phyloP scores from a whole-genome alignment of 2,113 vertebrate species.

The Sinocyclocheilus maitianheensis region DNA sequence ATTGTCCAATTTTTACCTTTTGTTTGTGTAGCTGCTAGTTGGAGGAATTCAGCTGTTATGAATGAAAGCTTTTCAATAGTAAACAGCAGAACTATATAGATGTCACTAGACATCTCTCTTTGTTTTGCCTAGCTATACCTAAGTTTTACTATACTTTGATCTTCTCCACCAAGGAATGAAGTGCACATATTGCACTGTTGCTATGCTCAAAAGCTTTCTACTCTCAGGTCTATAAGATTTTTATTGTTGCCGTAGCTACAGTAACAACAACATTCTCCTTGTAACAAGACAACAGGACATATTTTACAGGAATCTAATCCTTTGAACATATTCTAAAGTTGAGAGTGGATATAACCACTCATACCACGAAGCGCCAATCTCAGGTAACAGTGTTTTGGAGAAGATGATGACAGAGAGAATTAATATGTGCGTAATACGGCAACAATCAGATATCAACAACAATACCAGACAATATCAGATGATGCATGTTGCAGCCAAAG shows the following conservation, averaged over 20 bases:
- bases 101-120: not conserved
- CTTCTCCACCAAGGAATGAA: conserved; percentile 44
- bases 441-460: not conserved
- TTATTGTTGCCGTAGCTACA: not conserved
- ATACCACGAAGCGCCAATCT: not conserved
- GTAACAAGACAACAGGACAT: not conserved
- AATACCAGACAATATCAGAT: not conserved
- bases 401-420: not conserved
- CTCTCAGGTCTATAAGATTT: not conserved
- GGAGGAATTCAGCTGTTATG: not conserved
- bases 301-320: not conserved
- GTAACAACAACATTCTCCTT: not conserved
- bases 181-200: conserved; percentile 37
- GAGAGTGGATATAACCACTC: not conserved
- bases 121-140: not conserved
- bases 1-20: not conserved
- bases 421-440: not conserved
- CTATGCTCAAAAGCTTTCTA: conserved; percentile 10
- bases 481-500: not conserved
- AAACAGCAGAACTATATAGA: not conserved
- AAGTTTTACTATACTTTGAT: not conserved
- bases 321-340: not conserved
- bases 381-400: not conserved
- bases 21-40: not conserved
- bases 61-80: not conserved